Evolutionary conservation across 2,113 vertebrate species (phyloP), one percentile per base, ranked within the genome.

Genomic region (Grallaria varia): DNA sequence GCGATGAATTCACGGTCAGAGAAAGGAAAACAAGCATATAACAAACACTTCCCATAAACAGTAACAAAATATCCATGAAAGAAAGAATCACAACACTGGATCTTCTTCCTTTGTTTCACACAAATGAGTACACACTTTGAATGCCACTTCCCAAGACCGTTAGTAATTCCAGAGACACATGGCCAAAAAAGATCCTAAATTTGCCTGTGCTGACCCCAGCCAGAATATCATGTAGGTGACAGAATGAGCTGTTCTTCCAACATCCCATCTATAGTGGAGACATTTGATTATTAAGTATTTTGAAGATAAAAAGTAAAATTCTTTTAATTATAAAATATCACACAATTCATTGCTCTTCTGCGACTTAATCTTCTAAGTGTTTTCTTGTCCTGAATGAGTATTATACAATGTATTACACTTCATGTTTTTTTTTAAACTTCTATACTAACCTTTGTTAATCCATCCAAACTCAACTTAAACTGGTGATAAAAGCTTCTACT

Each of bases 381-480:
- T 89, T 86, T 86, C 50, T 90, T 76, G 64, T 77, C 72, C 67
- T n/a, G 47, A 44, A 85, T 1, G 7, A 84, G 50, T 45, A 33
- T n/a, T 30, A 71, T 21, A 62, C 7, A 45, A 83, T 45, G 28
- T 72, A 55, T 12, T 80, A 55, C 13, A n/a, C 24, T 35, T 78
- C 24, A 17, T 53, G 55, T 64, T 71, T 76, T 23, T 50, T 64
- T 39, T 21, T n/a, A n/a, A 88, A 45, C 42, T 80, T 40, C 35
- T 56, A 27, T 13, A 58, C 21, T 95, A 84, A 93, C 81, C 76
- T 84, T 63, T 31, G 19, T 68, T 95, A 95, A 95, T 92, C 76
- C 80, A 74, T 50, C 89, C 45, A 92, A 93, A 83, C 77, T 91
- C 40, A 72, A 87, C 19, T 92, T 67, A 81, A 90, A 92, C 30